A percentile compares a stretch with the other conserved stretches of the same genome.
Conservation (phyloP, 1,140 invertebrate species). For the Bombus haemorrhoidalis region DNA sequence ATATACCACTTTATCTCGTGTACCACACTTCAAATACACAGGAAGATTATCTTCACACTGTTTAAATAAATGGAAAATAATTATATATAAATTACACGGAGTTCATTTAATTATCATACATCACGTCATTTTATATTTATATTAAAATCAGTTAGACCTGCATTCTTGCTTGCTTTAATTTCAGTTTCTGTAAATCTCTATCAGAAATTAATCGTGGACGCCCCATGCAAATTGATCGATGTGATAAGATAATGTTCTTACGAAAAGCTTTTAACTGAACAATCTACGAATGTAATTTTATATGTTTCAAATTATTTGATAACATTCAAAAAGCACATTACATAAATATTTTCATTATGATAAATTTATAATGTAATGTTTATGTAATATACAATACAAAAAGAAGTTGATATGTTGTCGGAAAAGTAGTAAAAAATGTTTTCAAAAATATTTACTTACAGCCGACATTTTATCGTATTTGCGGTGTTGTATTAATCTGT, state of each 20-base stretch:
- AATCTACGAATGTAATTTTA: neutral
- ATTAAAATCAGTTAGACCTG: conserved; percentile 60
- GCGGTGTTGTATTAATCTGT: neutral
- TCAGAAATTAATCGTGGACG: neutral
- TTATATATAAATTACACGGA: neutral
- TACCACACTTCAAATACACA: conserved; percentile 85
- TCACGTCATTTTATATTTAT: neutral
- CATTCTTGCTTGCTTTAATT: conserved; percentile 66
- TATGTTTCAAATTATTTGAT: neutral
- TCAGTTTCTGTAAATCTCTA: conserved; percentile 61
- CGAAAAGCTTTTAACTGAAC: neutral
- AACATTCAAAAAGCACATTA: neutral
- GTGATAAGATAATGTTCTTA: conserved; percentile 10
- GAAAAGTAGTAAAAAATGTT: neutral
- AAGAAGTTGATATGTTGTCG: no score
- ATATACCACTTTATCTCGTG: conserved; percentile 84
- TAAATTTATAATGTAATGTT: neutral
- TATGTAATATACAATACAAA: neutral
- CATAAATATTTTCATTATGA: neutral
- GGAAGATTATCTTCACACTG: conserved; percentile 84
- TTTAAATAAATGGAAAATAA: conserved; percentile 54
- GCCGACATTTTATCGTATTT: neutral
- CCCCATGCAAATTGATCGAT: conserved; percentile 18
- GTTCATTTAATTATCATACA: neutral
- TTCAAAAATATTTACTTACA: conserved; percentile 4